Evolutionary conservation across 2,113 vertebrate species (phyloP), one percentile per base, ranked within the genome.

Genomic region (Boulengerochromis microlepis): DNA sequence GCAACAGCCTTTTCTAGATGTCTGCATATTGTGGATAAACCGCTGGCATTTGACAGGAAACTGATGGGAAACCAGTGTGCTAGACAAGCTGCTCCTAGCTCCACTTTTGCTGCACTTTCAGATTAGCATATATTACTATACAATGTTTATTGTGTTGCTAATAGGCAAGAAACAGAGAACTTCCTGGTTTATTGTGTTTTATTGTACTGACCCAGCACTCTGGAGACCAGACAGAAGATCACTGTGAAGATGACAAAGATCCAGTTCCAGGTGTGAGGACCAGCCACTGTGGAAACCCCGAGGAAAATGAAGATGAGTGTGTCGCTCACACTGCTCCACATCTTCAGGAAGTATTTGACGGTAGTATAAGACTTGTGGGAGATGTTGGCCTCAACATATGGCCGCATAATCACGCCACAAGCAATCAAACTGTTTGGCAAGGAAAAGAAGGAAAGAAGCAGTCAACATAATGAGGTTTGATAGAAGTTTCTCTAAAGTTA

Each of bases 271-370:
- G 95, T 91, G 87, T 99, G 98, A 19, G 96, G 96, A 5, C 98
- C 98, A 0, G 97, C 98, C 91, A 99, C 98, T 0, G 98, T 99
- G 93, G 98, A 99, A 47, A 99, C 98, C 0, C 98, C 98, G 1
- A 99, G 96, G 94, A 99, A 99, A 96, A 99, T 98, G 93, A 99
- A 99, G 96, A 99, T 99, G 92, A 99, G 98, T 6, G 98, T 99
- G 95, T 99, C 98, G 0, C 98, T 99, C 92, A 99, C 97, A 0
- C 98, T 99, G 97, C 98, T 99, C 98, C 98, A 99, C 98, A 99
- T 99, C 97, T 99, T 99, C 90, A 99, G 95, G 95, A 99, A 99
- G 64, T 99, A 99, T 24, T 99, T 99, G 96, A 99, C 97, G 93
- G 98, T 99, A 9, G 98, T 99, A 96, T 98, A 98, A 66, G 98